Conservation (phyloP, 2,113 vertebrate species). For the Melanerpes formicivorus region DNA sequence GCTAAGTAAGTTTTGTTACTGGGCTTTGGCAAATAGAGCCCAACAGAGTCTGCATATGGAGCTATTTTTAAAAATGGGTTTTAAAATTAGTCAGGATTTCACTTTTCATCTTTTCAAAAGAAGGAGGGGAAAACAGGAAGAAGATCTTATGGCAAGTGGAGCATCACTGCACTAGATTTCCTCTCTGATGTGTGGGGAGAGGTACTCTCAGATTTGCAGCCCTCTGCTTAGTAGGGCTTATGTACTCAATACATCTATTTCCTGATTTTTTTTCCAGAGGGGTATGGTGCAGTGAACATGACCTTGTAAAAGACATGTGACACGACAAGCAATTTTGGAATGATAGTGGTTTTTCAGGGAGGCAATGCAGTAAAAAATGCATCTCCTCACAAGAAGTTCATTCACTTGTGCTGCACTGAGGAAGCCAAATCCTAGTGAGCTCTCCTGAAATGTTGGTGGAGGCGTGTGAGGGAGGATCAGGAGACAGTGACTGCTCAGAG, state of each 20-base stretch:
- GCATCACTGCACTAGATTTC: neutral
- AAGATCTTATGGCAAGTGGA: neutral
- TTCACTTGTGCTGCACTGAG: neutral
- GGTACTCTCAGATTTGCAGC: neutral
- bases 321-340: neutral
- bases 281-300: neutral
- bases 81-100: neutral
- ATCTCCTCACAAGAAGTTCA: neutral
- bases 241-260: neutral
- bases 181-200: neutral
- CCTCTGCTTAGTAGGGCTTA: neutral
- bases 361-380: neutral
- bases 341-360: neutral
- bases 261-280: neutral
- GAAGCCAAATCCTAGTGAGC: neutral
- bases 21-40: neutral
- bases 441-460: fast-evolving
- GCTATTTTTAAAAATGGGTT: neutral
- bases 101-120: neutral
- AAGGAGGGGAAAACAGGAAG: neutral
- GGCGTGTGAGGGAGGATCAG: neutral
- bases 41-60: neutral
- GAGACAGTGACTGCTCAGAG: neutral
- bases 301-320: neutral
- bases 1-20: neutral